Base-by-base conservation (phyloP, 2,113 vertebrate genomes). In the Actinemys pallida region DNA sequence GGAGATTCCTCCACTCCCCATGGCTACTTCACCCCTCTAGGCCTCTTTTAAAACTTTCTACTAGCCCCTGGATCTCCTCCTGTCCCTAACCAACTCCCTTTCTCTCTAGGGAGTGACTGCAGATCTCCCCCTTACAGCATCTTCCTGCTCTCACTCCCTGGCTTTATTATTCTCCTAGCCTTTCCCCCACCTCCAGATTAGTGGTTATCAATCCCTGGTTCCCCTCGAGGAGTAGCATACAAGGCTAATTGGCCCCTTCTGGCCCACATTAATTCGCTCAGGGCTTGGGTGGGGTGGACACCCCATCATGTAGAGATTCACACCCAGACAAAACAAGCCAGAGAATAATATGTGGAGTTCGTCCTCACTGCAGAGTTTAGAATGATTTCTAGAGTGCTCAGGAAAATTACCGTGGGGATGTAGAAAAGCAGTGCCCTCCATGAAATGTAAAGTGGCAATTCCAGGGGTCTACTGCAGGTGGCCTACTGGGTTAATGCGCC, bases 341-440 rank as follows among this genome's bases (percentile, higher is more conserved):
- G 0, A 0, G 50, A 50, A 27, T 8, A 6, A 50, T 2, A 29
- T 14, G 75, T 0, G 0, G 85, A 4, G 10, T 49, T 17, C n/a
- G 75, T 29, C 89, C 89, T 76, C 87, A 0, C 0, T 25, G 45
- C 50, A 16, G 75, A 54, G 90, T 78, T 88, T 82, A 29, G 89
- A 52, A 22, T 75, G 84, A 87, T 75, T 79, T 45, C 75, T 72
- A 65, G 85, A 95, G 45, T 89, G 85, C 47, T 93, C 12, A 45
- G 27, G n/a, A 86, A 94, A 89, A 84, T 89, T 92, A 65, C 95
- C 93, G 49, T 92, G 96, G 91, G 65, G 91, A 84, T 90, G 39
- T 5, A 92, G 88, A 92, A 94, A 84, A 97, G 91, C 82, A 10
- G 92, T 72, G 31, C 84, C 84, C 94, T 83, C 57, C 92, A 65